Evolutionary conservation across 2,113 vertebrate genomes (phyloP), one percentile per base, ranked within the genome.

Genomic region (Geococcyx californianus): DNA sequence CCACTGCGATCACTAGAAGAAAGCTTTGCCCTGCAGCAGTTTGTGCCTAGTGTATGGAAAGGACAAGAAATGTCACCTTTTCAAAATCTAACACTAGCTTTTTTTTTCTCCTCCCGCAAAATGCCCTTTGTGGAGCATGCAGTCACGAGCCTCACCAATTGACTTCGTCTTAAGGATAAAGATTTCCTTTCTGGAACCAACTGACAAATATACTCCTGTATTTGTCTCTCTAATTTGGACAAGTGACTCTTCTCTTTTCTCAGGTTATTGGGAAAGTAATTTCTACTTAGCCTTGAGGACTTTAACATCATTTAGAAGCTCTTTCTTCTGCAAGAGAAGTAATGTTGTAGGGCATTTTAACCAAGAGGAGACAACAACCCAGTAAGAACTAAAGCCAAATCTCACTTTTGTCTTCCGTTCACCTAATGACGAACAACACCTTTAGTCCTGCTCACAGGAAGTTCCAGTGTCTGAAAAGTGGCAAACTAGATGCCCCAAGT

Each of bases 361-460:
- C 95, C 89, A 95, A 73, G 76, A 59, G 60, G 26, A 62, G 28
- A 51, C 78, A 93, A 94, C 52, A 90, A 80, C 64, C 69, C 82
- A 69, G 26, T 56, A 70, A 72, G 66, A 87, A 42, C 8, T 75
- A 29, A 86, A 84, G 79, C 70, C 1, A 2, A 54, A 89, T 82
- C n/a, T 28, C n/a, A 23, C 9, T 63, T 56, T 84, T 0, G 0
- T 78, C 60, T 45, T 42, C 77, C 75, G 60, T 55, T 40, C 74
- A 72, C n/a, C 73, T 94, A 84, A 94, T 94, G 88, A 93, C n/a
- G 40, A 73, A 11, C 28, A 36, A 68, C 34, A 10, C 7, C 45
- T 54, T 87, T 49, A 82, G 88, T 73, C 52, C 42, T 84, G 66
- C 51, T 56, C 13, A 4, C 49, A 62, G 80, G 83, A 92, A 72